Conservation (phyloP, 2,113 vertebrate species). For the Elachura formosa region DNA sequence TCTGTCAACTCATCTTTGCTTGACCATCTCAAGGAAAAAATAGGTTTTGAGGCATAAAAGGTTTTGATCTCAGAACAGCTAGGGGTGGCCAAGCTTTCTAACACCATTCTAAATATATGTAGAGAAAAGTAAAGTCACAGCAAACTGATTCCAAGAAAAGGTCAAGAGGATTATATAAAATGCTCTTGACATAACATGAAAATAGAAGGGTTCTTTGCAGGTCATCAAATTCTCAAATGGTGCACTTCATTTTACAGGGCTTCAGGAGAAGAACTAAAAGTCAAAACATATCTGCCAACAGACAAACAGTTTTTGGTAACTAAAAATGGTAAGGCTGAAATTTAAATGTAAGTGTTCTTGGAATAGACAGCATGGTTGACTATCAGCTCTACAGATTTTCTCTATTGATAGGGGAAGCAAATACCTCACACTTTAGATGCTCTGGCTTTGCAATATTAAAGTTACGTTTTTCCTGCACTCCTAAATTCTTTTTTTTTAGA, state of each 20-base stretch:
- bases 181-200: not conserved
- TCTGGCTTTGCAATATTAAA: not conserved
- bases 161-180: not conserved
- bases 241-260: slow-evolving; percentile 79
- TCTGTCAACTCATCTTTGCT: not conserved
- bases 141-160: not conserved
- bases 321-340: slow-evolving; percentile 85
- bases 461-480: not conserved
- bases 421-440: not conserved
- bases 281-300: slow-evolving; percentile 90
- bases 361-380: not conserved
- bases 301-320: slow-evolving; percentile 97
- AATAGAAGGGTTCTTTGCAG: not conserved
- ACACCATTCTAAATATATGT: not conserved
- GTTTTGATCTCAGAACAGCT: not conserved
- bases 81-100: not conserved
- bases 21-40: not conserved
- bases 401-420: not conserved
- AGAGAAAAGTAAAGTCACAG: not conserved
- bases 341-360: not conserved
- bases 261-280: slow-evolving; percentile 89
- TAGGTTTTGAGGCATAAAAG: not conserved
- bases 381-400: not conserved
- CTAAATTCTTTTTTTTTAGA: not conserved
- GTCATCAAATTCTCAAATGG: slow-evolving; percentile 15